Base-by-base conservation (phyloP, 2,113 vertebrate species). In the Illadopsis cleaveri region DNA sequence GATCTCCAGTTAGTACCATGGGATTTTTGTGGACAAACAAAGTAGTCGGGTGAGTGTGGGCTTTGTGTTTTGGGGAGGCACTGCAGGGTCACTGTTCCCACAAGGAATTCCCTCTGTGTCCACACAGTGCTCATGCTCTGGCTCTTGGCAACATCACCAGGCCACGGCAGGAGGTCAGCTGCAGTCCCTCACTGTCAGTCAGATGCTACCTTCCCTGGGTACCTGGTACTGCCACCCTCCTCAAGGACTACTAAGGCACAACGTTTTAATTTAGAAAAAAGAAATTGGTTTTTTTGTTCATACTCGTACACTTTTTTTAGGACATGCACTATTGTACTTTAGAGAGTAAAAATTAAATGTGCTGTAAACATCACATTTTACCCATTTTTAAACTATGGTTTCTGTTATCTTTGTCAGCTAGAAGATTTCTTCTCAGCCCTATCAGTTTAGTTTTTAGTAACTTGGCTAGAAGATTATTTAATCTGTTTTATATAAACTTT, bases 401-500 rank as follows among this genome's bases (percentile, higher is more conserved):
- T 72, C 38, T 70, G 10, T 58, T 69, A 6, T 33, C 20, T 50
- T 45, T 15, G 7, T 61, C 50, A 83, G 51, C 30, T 31, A 37
- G 45, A 40, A 69, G 47, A 82, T 83, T 71, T 78, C 15, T 85
- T 57, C 28, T 82, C 72, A 82, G 71, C 30, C 75, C 45, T 66
- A 68, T 44, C 13, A 50, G 61, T 71, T 69, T 94, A n/a, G 5
- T 15, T 92, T 86, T 69, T n/a, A 92, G 62, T 73, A n/a, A 73
- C 81, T 76, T 80, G 42, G 64, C 75, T 86, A 57, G 71, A 92
- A 73, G 93, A 56, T 90, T 38, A 90, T 83, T 93, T 96, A 96
- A 78, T 90, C 45, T 86, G 27, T 65, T 94, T 93, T 96, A 95
- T 85, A 93, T 71, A 83, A 93, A 66, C 73, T 88, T 94, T 92